Base-by-base conservation (phyloP, 1,140 invertebrate species). In the Solenopsis fugax region DNA sequence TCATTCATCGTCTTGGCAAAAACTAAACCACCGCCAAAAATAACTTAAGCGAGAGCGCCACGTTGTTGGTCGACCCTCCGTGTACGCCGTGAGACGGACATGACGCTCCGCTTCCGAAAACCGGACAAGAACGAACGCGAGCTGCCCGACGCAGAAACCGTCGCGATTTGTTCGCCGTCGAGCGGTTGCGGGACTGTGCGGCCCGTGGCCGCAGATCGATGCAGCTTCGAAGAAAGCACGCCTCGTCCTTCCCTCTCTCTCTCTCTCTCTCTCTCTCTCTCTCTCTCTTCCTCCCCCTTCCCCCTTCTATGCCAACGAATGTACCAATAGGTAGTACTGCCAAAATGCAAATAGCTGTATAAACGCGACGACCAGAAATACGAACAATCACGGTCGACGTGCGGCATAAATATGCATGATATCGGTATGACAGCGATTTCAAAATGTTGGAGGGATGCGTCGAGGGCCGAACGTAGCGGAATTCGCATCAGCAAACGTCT, bases 11-110 rank as follows among this genome's bases (percentile, higher is more conserved):
- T 72, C 56, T 84, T 75, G 58, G 67, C 60, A 87, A 87, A 87
- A 87, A 87, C 45, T 71, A 85, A 87, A 87, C 77, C 86, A 84
- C 48, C 77, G 80, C 80, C 80, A 62, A 87, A 87, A 87, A 87
- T 87, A 87, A 87, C 86, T 75, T 64, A 56, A 84, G 71, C 52
- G 67, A 45, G 37, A 7, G 60, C 58, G 78, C 65, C 65, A 34
- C 67, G 52, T 65, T 76, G 78, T 24, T 69, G 80, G 62, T 73
- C 86, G 86, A 58, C 48, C 67, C 50, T 58, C 60, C 37, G 34
- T 52, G 76, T 71, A 54, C 45, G 54, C 65, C 60, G 65, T 50
- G 81, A 81, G 60, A 73, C 80, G 80, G 50, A 64, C 69, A 65
- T 67, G 58, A 62, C 58, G 54, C 58, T 29, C 9, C 54, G 86